These are phyloP conservation scores for Artemia sinica DNA, from an alignment of 2,888 invertebrate species.

Conservation along the genomic window DNA sequence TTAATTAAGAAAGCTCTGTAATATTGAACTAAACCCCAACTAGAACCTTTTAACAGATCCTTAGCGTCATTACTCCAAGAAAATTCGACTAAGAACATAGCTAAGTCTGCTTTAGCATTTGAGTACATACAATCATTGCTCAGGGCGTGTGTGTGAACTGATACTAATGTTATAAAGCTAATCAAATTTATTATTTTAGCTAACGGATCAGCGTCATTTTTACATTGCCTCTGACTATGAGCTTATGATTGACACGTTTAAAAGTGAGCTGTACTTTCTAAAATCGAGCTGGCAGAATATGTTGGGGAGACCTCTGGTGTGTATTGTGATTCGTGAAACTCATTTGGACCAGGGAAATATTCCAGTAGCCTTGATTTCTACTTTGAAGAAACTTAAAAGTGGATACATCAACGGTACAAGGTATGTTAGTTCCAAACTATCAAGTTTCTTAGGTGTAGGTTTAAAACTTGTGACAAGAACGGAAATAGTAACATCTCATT, in stretches of 20 bases:
- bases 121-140: neutral
- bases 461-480: too few relatives aligned
- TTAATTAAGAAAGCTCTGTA: too few relatives aligned
- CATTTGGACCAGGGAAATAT: conserved; percentile 75
- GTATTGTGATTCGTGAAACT: conserved; percentile 68
- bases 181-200: conserved; percentile 40
- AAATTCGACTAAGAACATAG: neutral
- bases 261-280: conserved; percentile 91
- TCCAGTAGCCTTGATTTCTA: conserved; percentile 84
- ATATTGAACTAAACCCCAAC: too few relatives aligned
- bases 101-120: neutral
- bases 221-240: conserved; percentile 97
- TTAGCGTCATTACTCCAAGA: neutral
- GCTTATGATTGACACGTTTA: conserved; percentile 91
- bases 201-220: conserved; percentile 92
- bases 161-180: neutral
- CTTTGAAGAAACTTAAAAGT: conserved; percentile 92
- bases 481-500: too few relatives aligned
- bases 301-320: conserved; percentile 86
- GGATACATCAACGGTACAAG: conserved; percentile 96
- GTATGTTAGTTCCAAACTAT: conserved; percentile 28
- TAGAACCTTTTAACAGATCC: neutral
- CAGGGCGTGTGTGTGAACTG: neutral
- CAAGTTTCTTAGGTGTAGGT: neutral
- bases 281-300: conserved; percentile 96